Percentiles rank a stretch among this genome's conserved stretches.
Conservation (phyloP, 2,113 vertebrate genomes). For the Castor canadensis region DNA sequence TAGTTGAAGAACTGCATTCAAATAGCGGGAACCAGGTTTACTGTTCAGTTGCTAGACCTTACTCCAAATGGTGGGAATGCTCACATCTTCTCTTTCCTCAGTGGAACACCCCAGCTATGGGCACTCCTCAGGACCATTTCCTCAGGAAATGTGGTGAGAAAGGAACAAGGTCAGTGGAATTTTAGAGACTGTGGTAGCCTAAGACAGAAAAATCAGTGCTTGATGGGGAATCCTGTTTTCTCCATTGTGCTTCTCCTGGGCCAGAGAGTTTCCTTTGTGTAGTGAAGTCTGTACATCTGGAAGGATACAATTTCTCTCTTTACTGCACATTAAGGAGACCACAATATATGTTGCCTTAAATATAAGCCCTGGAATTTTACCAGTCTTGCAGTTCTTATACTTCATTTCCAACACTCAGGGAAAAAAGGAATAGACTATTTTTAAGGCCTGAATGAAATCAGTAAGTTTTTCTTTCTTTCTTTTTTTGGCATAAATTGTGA, state of each 20-base stretch:
- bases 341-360: background rate
- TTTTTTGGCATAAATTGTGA: background rate
- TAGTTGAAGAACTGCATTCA: background rate
- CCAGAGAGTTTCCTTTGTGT: background rate
- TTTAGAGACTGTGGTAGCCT: background rate
- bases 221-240: background rate
- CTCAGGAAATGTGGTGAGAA: conserved; percentile 40
- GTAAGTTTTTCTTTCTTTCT: background rate
- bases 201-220: background rate
- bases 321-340: background rate
- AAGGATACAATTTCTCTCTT: background rate
- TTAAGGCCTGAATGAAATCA: conserved; percentile 12
- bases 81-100: background rate
- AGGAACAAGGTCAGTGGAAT: background rate
- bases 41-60: background rate
- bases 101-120: background rate
- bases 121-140: conserved; percentile 18
- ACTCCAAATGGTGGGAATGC: background rate
- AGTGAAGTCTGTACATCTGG: background rate
- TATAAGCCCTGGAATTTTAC: background rate
- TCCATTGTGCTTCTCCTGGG: background rate
- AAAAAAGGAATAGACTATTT: background rate
- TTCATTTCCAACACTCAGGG: background rate
- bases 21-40: background rate
- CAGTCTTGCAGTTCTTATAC: background rate